Percentiles rank a stretch among this genome's conserved stretches.
Evolutionary conservation across 2,888 invertebrate species (phyloP).

Genomic region (Cheiracanthium punctorium): DNA sequence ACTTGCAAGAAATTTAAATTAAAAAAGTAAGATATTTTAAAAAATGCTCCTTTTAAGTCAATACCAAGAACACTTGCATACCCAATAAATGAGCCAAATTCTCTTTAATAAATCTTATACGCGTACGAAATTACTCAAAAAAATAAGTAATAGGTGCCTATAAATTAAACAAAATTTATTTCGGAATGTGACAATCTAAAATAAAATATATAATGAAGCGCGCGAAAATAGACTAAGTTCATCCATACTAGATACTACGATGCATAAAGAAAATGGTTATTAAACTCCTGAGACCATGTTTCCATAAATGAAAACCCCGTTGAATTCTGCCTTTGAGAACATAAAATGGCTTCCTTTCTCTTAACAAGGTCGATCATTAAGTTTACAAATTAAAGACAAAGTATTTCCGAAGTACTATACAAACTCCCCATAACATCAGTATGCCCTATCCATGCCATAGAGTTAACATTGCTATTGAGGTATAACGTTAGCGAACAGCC

Average conservation of each 20-base stretch:
- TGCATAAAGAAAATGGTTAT: conserved; percentile 12
- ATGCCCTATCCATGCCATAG: conserved; percentile 64
- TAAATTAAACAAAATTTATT: neutral
- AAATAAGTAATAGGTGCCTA: neutral
- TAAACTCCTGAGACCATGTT: conserved; percentile 57
- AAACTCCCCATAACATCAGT: conserved; percentile 33
- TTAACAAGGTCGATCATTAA: conserved; percentile 53
- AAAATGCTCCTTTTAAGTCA: too few species aligned
- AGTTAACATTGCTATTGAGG: conserved; percentile 69
- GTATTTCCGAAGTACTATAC: neutral
- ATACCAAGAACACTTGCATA: too few species aligned
- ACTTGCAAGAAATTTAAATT: too few species aligned
- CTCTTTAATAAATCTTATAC: too few species aligned
- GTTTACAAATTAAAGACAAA: conserved; percentile 44
- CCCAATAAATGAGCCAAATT: too few species aligned
- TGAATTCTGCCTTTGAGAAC: conserved; percentile 65
- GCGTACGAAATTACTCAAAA: too few species aligned
- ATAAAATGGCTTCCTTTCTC: conserved; percentile 68
- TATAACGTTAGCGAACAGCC: conserved; percentile 69
- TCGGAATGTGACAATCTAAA: neutral
- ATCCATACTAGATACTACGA: neutral
- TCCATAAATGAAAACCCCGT: conserved; percentile 71
- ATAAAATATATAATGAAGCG: neutral
- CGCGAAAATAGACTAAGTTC: conserved; percentile 4
- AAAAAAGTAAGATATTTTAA: too few species aligned